Evolutionary conservation across 1,140 invertebrate species (phyloP), one percentile per base, ranked within the genome.

Genomic region (Ceratina japonica): DNA sequence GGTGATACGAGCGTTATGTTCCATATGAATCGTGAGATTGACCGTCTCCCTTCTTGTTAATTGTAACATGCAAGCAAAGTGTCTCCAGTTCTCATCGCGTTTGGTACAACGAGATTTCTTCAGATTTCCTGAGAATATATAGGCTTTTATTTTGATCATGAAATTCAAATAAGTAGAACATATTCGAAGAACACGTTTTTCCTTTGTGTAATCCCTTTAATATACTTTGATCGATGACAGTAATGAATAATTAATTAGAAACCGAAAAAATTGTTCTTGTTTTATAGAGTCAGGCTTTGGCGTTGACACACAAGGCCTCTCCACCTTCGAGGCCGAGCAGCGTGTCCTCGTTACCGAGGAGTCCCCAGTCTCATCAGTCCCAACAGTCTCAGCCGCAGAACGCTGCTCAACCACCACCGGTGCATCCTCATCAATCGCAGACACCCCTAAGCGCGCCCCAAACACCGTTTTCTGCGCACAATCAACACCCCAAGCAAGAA

Each of bases 201-300:
- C 2, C 2, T 37, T 37, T 2, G 7, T 37, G 5, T 44, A 10
- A 8, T 44, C 10, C 5, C 37, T 7, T 44, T 44, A 44, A 7
- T 8, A 44, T 10, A 44, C 37, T 44, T 44, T 44, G 37, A 20
- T 3, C 3, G 22, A 31, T 31, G 16, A 20, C 10, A 16, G 18
- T 5, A 18, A 31, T 20, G 24, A 69, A 27, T 16, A 27, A 61
- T 31, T 62, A 61, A 31, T 31, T 13, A 15, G 66, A 44, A 0
- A 44, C 10, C 5, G 37, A 27, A 22, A n/a, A 2, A 37, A 37
- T 62, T 44, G 20, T 44, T 20, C 27, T 59, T 81, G 62, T 94
- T 94, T 16, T 92, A 44, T 44, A 95, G 94, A 95, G 90, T 90
- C 95, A 94, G 85, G 94, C 94, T 66, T 87, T 95, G 87, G 94